Conservation (phyloP, 2,113 vertebrate species). For the Glaucomys volans region DNA sequence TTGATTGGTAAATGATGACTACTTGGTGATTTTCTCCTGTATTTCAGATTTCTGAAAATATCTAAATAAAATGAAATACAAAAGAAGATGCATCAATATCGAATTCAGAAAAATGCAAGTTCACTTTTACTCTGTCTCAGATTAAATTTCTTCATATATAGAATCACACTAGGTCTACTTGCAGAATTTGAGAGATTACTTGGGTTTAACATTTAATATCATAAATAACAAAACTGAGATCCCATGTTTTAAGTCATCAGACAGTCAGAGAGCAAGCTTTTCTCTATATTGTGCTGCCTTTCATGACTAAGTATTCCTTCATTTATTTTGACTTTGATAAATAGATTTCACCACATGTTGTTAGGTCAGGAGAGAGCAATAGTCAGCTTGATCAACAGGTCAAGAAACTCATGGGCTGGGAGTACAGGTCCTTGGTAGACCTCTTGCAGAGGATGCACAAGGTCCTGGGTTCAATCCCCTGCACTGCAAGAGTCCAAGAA, state of each 20-base stretch:
- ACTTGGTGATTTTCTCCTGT: not conserved
- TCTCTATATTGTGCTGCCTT: not conserved
- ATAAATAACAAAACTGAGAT: not conserved
- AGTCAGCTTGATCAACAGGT: not conserved
- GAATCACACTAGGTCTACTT: not conserved
- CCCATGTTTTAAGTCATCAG: not conserved
- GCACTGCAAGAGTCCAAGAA: not conserved
- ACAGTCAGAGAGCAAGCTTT: not conserved
- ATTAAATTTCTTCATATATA: constrained; percentile 39
- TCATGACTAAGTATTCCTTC: not conserved
- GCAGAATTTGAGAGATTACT: not conserved
- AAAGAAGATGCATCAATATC: not conserved
- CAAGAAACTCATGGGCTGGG: not conserved
- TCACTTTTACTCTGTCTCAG: not conserved
- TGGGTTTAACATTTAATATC: not conserved
- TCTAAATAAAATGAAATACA: not conserved
- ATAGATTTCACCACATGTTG: not conserved
- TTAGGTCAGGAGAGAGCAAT: not conserved
- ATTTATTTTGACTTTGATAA: not conserved
- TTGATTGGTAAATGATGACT: not conserved
- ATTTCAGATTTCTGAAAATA: not conserved
- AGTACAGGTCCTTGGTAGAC: too few relatives aligned
- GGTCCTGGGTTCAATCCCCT: not conserved
- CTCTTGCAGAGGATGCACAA: not conserved
- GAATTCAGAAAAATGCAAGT: not conserved